Evolutionary conservation across 2,113 vertebrate species (phyloP), one percentile per base, ranked within the genome.

Genomic region (Anhinga anhinga): DNA sequence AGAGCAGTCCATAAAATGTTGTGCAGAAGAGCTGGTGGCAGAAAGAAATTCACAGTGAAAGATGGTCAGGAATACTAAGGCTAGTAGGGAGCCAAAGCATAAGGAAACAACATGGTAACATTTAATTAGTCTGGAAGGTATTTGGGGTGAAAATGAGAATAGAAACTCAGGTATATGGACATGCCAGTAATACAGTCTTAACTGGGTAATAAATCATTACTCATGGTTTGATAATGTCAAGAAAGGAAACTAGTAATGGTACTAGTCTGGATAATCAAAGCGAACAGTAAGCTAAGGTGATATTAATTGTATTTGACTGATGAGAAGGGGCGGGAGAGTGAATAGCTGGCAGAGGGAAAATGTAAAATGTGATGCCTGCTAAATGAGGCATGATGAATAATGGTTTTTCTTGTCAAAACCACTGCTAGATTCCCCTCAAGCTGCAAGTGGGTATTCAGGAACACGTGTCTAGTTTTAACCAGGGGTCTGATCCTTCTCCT

Each of bases 351-450:
- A 96, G 93, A 97, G 84, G 91, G 74, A 96, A 96, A 94, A 95
- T 80, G 93, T 97, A 96, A 94, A 89, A 95, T 90, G 89, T 95
- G 96, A 95, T 96, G 93, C 89, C 93, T 96, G 95, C 84, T 96
- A 96, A 97, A 97, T 96, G 96, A 97, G 91, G 89, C 94, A 94
- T 89, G 96, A 95, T 97, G 95, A 97, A 94, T 95, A 95, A 97
- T 94, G 93, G 81, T 77, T 96, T 97, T 95, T 87, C 94, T 88
- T 94, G 84, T 97, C 94, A 97, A 94, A 97, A 82, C 70, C 89
- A 85, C 84, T 69, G 89, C 70, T 85, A 93, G 58, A 95, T 93
- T 91, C 82, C 84, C 93, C 84, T 95, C 89, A 86, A 96, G 94
- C 91, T 91, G 89, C 0, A 2, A 90, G 87, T 3, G 4, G 58